These are phyloP conservation scores for Onthophagus taurus DNA, from an alignment of 1,140 invertebrate genomes.

Conservation along the genomic window DNA sequence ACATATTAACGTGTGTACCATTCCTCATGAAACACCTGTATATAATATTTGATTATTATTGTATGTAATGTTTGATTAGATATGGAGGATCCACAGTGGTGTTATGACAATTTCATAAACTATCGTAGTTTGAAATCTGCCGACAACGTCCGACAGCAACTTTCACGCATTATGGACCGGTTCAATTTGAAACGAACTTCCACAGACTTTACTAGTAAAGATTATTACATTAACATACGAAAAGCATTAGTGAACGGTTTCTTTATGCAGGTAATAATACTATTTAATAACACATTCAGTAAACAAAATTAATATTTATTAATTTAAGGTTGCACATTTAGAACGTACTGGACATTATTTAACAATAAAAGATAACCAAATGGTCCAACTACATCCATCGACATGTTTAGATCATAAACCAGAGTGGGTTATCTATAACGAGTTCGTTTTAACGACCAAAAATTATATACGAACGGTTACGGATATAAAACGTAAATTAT, in stretches of 20 bases:
- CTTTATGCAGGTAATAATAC: slow-evolving; percentile 99
- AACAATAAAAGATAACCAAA: slow-evolving; percentile 98
- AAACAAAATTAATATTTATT: too few species aligned
- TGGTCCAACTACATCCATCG: slow-evolving; percentile 96
- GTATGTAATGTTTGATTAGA: slow-evolving; percentile 36
- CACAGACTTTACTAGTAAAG: slow-evolving; percentile 97
- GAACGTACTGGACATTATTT: slow-evolving; percentile 94
- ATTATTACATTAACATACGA: slow-evolving; percentile 98
- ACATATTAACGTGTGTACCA: too few species aligned
- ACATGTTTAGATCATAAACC: slow-evolving; percentile 99
- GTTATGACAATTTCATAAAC: slow-evolving; percentile 99
- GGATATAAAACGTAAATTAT: slow-evolving; percentile 89
- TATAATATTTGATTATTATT: too few species aligned
- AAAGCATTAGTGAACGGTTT: slow-evolving; percentile 97
- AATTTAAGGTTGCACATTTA: slow-evolving; percentile 92
- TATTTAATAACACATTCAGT: too few species aligned
- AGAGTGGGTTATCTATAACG: slow-evolving; percentile 99
- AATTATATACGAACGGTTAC: slow-evolving; percentile 99
- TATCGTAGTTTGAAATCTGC: slow-evolving; percentile 91
- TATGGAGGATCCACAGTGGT: slow-evolving; percentile 93
- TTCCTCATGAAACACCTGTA: too few species aligned
- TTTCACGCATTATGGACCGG: slow-evolving; percentile 62
- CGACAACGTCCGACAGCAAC: slow-evolving; percentile 56
- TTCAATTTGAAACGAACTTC: slow-evolving; percentile 89
- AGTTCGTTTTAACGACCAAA: slow-evolving; percentile 98